Percentiles rank a stretch among this genome's conserved stretches.
phyloP scores from a whole-genome alignment of 2,888 invertebrate genomes.

The Lepidocyrtinus sp. region DNA sequence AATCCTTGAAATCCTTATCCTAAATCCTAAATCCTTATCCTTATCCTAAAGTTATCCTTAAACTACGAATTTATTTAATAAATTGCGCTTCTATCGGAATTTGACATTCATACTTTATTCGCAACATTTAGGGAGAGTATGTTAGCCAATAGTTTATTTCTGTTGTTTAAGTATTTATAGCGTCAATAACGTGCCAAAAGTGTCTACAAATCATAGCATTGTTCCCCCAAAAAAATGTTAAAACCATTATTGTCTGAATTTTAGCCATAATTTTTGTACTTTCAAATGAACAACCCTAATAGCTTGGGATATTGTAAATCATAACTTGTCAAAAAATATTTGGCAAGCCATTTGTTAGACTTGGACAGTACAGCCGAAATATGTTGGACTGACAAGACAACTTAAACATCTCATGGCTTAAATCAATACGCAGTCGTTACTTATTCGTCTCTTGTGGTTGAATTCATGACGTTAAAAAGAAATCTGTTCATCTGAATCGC shows the following conservation, averaged over 20 bases:
- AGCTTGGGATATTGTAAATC: too few relatives aligned
- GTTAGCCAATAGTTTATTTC: neutral
- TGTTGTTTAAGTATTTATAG: neutral
- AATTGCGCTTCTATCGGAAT: too few relatives aligned
- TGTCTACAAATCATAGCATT: neutral
- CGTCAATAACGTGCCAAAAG: slow-evolving; percentile 4
- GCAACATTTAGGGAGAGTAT: neutral
- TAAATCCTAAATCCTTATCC: too few relatives aligned
- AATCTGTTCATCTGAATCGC: neutral
- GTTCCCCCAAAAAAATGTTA: neutral
- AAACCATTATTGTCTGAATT: too few relatives aligned
- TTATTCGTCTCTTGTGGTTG: neutral
- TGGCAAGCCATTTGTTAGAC: too few relatives aligned
- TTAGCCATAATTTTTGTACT: too few relatives aligned
- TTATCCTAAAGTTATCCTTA: too few relatives aligned
- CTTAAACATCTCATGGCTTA: neutral
- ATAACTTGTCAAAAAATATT: too few relatives aligned
- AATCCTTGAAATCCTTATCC: too few relatives aligned
- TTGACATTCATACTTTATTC: slow-evolving; percentile 1
- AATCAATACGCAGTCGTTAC: neutral
- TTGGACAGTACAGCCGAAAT: too few relatives aligned
- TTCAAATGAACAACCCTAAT: too few relatives aligned
- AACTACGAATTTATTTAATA: too few relatives aligned
- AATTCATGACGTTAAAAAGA: neutral
- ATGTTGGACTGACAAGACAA: slow-evolving; percentile 4